Evolutionary conservation across 2,797 vertebrate genomes (phyloP).

Genomic region (Apogon hyalosoma): DNA sequence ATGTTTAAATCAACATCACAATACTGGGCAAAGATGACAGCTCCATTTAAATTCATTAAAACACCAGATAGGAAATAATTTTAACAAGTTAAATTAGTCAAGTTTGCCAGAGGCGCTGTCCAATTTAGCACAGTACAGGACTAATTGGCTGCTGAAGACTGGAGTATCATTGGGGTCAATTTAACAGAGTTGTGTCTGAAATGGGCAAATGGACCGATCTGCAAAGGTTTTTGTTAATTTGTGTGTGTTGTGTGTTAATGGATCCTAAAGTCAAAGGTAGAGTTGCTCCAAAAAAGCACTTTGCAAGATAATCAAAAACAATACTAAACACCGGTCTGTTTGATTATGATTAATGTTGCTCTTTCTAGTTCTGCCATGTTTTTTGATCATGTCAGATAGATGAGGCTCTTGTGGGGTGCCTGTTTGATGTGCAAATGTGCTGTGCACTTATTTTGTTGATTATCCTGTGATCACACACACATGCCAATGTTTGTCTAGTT

Average conservation of each 20-base stretch:
- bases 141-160: conserved; percentile 65
- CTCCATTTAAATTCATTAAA: conserved; percentile 54
- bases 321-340: conserved; percentile 22
- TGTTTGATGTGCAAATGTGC: conserved; percentile 60
- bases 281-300: conserved; percentile 22
- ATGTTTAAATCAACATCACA: conserved; percentile 59
- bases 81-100: conserved; percentile 64
- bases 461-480: conserved; percentile 5
- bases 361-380: conserved; percentile 14
- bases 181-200: conserved; percentile 36
- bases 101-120: conserved; percentile 60
- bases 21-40: conserved; percentile 27
- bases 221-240: neutral
- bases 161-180: conserved; percentile 36
- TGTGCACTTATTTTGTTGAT: conserved; percentile 23
- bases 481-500: conserved; percentile 9
- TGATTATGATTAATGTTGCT: conserved; percentile 27
- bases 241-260: conserved; percentile 14
- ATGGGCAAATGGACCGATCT: conserved; percentile 5
- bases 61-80: conserved; percentile 43
- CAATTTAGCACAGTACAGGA: conserved; percentile 47
- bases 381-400: conserved; percentile 22
- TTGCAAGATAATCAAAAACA: conserved; percentile 21
- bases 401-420: conserved; percentile 12
- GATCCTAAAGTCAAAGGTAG: neutral